Base-by-base conservation (phyloP, 2,113 vertebrate genomes). In the Ariopsis seemanni region DNA sequence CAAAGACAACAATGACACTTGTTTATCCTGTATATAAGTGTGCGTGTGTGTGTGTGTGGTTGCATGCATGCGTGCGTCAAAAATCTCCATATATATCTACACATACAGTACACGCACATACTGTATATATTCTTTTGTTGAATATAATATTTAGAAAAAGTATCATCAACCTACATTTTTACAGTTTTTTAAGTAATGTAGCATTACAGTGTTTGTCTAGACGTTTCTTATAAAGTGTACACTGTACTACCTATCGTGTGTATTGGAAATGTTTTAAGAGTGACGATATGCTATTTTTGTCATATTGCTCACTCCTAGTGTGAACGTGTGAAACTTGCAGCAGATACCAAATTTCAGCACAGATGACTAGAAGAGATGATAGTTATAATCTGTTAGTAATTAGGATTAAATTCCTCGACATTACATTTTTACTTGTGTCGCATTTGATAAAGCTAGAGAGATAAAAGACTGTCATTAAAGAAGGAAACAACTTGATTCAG, bases 1-100 rank as follows among this genome's bases (percentile, higher is more conserved):
- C 58, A 55, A 79, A 79, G 85, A 67, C 85, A 63, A 62, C 71
- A 83, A 1, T 85, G 84, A 60, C 57, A 30, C 55, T 78, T 79
- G 72, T 67, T 65, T 65, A 22, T 65, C 17, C n/a, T 50, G 17
- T 15, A 5, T n/a, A n/a, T n/a, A n/a, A n/a, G n/a, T 58, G 74
- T 77, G 75, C 27, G 50, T 60, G 55, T 81, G 79, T 34, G 78
- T 22, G n/a, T 58, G 27, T 58, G 82, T 52, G 57, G 25, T 34
- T 50, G 77, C 55, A 52, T 78, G 75, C 53, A 25, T 55, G 52
- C 18, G 81, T 50, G 4, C 42, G 4, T 42, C 42, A 42, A 42
- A 42, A 42, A 42, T 42, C 42, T 42, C 42, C 42, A 42, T 4
- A 42, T 42, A 42, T 42, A 42, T 42, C 42, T 42, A 42, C 42